Base-by-base conservation (phyloP, 2,113 vertebrate species). In the Damaliscus lunatus region DNA sequence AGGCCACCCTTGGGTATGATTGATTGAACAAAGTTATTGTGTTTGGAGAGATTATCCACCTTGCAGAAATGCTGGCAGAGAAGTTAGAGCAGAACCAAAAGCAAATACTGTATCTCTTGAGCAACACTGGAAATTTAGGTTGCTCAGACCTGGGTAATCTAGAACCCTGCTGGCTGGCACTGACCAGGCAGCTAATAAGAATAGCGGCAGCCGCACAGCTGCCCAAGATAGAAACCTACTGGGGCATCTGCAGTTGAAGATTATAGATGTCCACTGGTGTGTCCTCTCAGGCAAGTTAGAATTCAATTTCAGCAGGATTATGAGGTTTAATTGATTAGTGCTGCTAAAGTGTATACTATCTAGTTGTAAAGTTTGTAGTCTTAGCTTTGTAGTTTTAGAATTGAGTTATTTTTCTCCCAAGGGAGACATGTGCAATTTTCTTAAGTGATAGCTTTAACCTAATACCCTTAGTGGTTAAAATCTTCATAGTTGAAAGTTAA, bases 381-480 rank as follows among this genome's bases (percentile, higher is more conserved):
- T 96, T 67, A 94, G 36, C 25, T 27, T 94, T 74, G 83, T 36
- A 71, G n/a, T 6, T 40, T 71, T 40, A 96, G 52, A 97, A 92
- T 82, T 97, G 60, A 95, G 64, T 95, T 97, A 89, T 88, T 97
- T 97, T 97, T 16, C 53, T 95, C 95, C 89, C 64, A 71, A 74
- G 64, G 90, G 88, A 96, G 46, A 33, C n/a, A 84, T 95, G 94
- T 98, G 46, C 67, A 97, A 78, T 98, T 97, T 96, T 97, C 84
- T 97, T 94, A 96, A 97, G 87, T 90, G 86, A 98, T 96, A 89
- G 94, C 27, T 96, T 97, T 97, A 98, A 98, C 89, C 94, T 97
- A 94, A 91, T 91, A 95, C 84, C 84, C 71, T 97, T 83, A 64
- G 60, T 96, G 81, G 77, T 97, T 97, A 96, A 97, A 98, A 91